A percentile compares a stretch with the other conserved stretches of the same genome.
These are phyloP conservation scores for Brachycybe producta DNA, from an alignment of 2,888 invertebrate genomes.

Conservation along the genomic window DNA sequence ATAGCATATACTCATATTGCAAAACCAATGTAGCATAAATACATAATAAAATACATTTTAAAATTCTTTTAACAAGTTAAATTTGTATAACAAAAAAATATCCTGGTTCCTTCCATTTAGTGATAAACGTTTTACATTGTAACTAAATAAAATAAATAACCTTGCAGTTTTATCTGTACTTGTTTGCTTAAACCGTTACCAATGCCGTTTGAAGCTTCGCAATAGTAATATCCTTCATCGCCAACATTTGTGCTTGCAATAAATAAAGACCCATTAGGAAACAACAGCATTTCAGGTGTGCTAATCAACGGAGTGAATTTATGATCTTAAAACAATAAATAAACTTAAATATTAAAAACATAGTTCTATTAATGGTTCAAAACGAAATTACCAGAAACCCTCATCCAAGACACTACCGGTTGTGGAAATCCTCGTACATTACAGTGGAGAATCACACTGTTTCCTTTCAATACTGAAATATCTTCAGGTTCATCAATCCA, in stretches of 20 bases:
- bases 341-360: constrained; percentile 1
- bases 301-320: no score
- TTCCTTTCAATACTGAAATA: constrained; percentile 16
- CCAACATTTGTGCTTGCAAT: neutral
- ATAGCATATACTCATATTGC: no score
- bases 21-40: no score
- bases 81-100: no score
- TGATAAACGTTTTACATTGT: no score
- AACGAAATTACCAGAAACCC: constrained; percentile 17
- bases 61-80: no score
- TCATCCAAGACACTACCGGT: constrained; percentile 19
- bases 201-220: constrained; percentile 34
- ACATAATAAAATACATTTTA: no score
- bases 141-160: no score
- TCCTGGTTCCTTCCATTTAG: no score
- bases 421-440: constrained; percentile 20
- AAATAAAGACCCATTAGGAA: constrained; percentile 6
- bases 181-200: constrained; percentile 34
- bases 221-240: constrained; percentile 34
- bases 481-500: constrained; percentile 19
- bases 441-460: constrained; percentile 17
- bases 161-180: constrained; percentile 31
- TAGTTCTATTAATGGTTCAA: no score
- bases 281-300: neutral
- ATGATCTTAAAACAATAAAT: no score